These are phyloP conservation scores for Triplophysa tibetana DNA, from an alignment of 2,113 vertebrate genomes.

Conservation along the genomic window DNA sequence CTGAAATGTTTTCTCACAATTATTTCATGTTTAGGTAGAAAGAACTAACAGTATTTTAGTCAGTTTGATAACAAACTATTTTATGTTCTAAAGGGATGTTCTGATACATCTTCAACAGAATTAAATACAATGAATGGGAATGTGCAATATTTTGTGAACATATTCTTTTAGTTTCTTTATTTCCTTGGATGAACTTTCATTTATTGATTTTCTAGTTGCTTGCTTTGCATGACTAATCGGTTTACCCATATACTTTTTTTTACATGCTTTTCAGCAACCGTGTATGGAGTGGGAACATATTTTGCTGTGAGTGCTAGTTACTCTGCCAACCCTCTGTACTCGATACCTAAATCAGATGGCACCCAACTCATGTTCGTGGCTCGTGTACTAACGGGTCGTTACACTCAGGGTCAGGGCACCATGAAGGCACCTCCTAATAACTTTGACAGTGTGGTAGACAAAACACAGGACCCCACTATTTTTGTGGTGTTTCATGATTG, in stretches of 20 bases:
- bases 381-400: slow-evolving; percentile 67
- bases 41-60: too few species aligned
- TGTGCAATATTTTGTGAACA: too few species aligned
- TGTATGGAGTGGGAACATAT: slow-evolving; percentile 65
- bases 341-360: slow-evolving; percentile 55
- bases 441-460: slow-evolving; percentile 69
- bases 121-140: too few species aligned
- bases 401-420: slow-evolving; percentile 14
- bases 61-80: too few species aligned
- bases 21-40: too few species aligned
- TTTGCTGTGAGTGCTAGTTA: slow-evolving; percentile 69
- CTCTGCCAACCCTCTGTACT: slow-evolving; percentile 54
- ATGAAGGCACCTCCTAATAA: slow-evolving; percentile 62
- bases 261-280: slow-evolving; percentile 40
- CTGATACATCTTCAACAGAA: too few species aligned
- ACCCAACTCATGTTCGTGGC: slow-evolving; percentile 69
- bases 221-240: neutral
- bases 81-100: too few species aligned
- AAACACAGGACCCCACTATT: slow-evolving; percentile 56
- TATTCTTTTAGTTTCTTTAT: too few species aligned
- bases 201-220: neutral
- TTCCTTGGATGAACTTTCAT: too few species aligned
- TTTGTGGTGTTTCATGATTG: slow-evolving; percentile 74
- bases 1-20: too few species aligned
- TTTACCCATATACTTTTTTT: neutral